Base-by-base conservation (phyloP, 2,888 invertebrate species). In the Eristalis tenax region DNA sequence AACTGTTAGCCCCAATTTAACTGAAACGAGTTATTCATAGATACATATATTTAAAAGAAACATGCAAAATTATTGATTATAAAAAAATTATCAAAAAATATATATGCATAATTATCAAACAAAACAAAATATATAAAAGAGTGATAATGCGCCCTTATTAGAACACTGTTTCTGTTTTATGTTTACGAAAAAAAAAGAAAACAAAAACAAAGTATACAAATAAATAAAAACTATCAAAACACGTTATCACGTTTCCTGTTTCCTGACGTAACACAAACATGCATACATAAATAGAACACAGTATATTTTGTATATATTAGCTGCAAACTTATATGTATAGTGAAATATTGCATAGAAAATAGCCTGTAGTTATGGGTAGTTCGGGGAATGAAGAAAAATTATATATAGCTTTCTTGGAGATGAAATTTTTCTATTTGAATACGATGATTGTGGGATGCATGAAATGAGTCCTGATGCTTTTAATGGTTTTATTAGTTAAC, bases 31-130 rank as follows among this genome's bases (percentile, higher is more conserved):
- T 50, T 50, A 50, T 50, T 18, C 50, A 18, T 50, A 50, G 50
- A 18, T 50, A 50, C n/a, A 50, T 50, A 61, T 89, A 89, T 90
- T 89, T 90, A 91, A 90, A 89, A 91, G 89, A 91, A 89, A 91
- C 91, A 91, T 89, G 68, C 71, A 84, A 86, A 81, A 83, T 68
- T 56, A 74, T 75, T 50, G 23, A 64, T 26, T 61, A 73, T 69
- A 68, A 40, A 73, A 71, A 26, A 73, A 79, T 70, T 77, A 69
- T 71, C 13, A 38, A 38, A 38, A 32, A 8, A 57, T 10, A 79
- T 68, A 69, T 15, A 65, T 70, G 18, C 35, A 78, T 64, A 50
- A 79, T 43, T 68, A 84, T 71, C 57, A 59, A 73, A 74, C 78
- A 66, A 59, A 57, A 59, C 10, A 59, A 26, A 32, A 8, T 8